phyloP scores from a whole-genome alignment of 2,797 vertebrate species.

The Poecilia velifera region DNA sequence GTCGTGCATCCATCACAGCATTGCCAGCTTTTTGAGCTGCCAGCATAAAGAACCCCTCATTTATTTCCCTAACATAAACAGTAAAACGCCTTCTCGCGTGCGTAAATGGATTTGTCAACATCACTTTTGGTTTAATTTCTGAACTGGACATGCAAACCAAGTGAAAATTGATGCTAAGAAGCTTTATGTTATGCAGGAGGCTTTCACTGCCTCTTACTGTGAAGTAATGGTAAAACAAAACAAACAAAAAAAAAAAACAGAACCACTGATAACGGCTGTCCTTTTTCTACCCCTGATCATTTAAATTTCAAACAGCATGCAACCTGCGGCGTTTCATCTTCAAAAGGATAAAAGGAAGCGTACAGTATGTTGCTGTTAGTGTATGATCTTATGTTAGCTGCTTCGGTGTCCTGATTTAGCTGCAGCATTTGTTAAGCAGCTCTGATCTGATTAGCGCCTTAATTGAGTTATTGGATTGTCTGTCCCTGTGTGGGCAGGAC shows the following conservation, averaged over 20 bases:
- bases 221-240: background rate
- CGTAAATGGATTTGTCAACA: background rate
- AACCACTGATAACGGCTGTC: background rate
- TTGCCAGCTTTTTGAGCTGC: background rate
- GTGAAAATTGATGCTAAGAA: background rate
- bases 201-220: background rate
- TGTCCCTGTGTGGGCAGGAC: background rate
- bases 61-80: background rate
- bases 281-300: background rate
- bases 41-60: too few relatives aligned
- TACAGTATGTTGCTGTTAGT: background rate
- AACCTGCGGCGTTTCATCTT: background rate
- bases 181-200: background rate
- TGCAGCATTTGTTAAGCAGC: background rate
- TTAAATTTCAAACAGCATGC: background rate
- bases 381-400: background rate
- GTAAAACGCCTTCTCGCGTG: background rate
- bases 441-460: constrained; percentile 12
- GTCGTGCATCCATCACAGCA: background rate
- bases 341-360: background rate
- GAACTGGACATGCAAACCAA: background rate
- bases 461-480: background rate
- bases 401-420: background rate
- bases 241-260: too few relatives aligned
- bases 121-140: background rate